Evolutionary conservation across 2,797 vertebrate genomes (phyloP).

Genomic region (Chrysolophus pictus): DNA sequence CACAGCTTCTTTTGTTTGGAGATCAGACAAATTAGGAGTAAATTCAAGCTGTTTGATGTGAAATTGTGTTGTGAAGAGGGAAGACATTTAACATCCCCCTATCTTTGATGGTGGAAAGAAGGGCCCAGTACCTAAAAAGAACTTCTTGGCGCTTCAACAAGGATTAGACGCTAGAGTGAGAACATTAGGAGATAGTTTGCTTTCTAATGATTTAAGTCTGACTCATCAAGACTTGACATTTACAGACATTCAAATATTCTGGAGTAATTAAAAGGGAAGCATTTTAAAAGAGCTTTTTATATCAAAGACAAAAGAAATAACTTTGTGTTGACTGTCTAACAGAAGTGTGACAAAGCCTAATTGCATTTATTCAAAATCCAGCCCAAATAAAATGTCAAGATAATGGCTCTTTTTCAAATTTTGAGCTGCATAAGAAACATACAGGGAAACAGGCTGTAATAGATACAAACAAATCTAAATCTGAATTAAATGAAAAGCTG

Average conservation of each 20-base stretch:
- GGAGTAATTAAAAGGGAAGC: constrained; percentile 30
- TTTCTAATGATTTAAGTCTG: constrained; percentile 42
- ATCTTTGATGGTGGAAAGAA: not conserved
- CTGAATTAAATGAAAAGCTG: constrained; percentile 18
- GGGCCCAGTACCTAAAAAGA: not conserved
- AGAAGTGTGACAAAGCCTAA: constrained; percentile 35
- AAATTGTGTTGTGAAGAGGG: not conserved
- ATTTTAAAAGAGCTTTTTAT: constrained; percentile 24
- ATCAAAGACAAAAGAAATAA: constrained; percentile 44
- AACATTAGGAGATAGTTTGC: not conserved
- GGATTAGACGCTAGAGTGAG: not conserved
- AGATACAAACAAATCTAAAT: constrained; percentile 34
- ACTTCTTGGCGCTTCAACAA: not conserved
- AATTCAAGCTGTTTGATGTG: not conserved
- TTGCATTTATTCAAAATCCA: constrained; percentile 44
- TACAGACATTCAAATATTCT: constrained; percentile 18
- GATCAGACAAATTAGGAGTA: not conserved
- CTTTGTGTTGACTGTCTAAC: constrained; percentile 44
- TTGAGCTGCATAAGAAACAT: not conserved
- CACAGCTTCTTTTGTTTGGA: not conserved
- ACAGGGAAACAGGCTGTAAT: not conserved
- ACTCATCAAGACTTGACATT: constrained; percentile 46
- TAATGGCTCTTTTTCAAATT: constrained; percentile 29
- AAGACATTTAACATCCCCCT: not conserved
- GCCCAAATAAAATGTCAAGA: constrained; percentile 56